These are phyloP conservation scores for Nemotelus nigrinus DNA, from an alignment of 2,888 invertebrate genomes.

Conservation along the genomic window DNA sequence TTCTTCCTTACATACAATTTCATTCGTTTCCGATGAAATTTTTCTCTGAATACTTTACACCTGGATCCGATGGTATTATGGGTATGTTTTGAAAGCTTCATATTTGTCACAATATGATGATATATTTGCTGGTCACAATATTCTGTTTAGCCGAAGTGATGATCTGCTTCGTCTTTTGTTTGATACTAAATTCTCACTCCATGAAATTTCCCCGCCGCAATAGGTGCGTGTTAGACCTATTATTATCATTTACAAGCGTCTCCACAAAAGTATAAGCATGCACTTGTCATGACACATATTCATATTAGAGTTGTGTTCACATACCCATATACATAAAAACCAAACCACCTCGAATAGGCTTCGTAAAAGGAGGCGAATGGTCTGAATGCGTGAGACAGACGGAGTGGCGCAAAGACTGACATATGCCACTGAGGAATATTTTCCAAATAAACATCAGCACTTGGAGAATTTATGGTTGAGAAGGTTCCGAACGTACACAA, in stretches of 20 bases:
- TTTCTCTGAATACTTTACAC: too few relatives aligned
- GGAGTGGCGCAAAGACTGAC: constrained; percentile 3
- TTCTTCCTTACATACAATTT: too few relatives aligned
- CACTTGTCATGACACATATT: constrained; percentile 40
- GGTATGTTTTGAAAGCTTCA: too few relatives aligned
- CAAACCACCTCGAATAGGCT: too few relatives aligned
- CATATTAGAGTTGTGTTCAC: neutral
- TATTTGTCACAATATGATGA: too few relatives aligned
- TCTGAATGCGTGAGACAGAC: neutral
- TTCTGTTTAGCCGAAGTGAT: too few relatives aligned
- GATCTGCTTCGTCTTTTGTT: too few relatives aligned
- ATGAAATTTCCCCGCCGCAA: neutral
- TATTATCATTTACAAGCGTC: constrained; percentile 16
- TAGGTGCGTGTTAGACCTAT: constrained; percentile 38
- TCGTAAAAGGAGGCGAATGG: neutral
- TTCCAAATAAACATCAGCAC: constrained; percentile 44
- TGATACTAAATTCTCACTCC: too few relatives aligned
- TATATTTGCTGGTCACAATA: too few relatives aligned
- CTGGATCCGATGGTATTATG: too few relatives aligned
- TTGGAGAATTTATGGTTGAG: constrained; percentile 43
- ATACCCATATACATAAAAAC: neutral
- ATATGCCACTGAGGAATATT: constrained; percentile 27
- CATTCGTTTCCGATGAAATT: too few relatives aligned
- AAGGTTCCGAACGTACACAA: constrained; percentile 28
- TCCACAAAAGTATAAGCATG: constrained; percentile 20